Evolutionary conservation across 2,888 invertebrate species (phyloP).

Genomic region (Masnerella sp.): DNA sequence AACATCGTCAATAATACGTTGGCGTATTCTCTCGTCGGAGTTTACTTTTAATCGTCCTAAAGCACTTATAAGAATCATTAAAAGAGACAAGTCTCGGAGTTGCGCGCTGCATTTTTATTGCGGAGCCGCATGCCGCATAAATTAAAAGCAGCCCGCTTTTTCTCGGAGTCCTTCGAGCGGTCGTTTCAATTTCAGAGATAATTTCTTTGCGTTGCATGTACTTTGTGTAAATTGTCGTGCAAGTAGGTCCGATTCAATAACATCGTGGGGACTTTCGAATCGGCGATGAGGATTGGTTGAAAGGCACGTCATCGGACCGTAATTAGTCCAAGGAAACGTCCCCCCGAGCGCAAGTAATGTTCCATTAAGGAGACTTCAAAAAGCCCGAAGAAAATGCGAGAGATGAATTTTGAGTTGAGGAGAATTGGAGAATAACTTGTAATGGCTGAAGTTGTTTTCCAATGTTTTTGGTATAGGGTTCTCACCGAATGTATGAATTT

Average conservation of each 20-base stretch:
- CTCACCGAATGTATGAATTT: too few species aligned
- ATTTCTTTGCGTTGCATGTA: slow-evolving; percentile 15
- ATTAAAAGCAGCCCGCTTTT: slow-evolving; percentile 6
- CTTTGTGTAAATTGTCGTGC: slow-evolving; percentile 21
- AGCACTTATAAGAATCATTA: not conserved
- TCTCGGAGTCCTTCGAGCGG: slow-evolving; percentile 10
- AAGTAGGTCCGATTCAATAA: slow-evolving; percentile 31
- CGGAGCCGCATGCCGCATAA: slow-evolving; percentile 2
- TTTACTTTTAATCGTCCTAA: slow-evolving; percentile 15
- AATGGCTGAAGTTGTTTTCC: too few species aligned
- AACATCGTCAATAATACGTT: too few species aligned
- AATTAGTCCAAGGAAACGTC: slow-evolving; percentile 51
- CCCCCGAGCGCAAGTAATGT: slow-evolving; percentile 13
- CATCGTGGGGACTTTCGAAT: slow-evolving; percentile 43
- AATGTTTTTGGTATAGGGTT: too few species aligned
- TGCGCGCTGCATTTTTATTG: slow-evolving; percentile 15
- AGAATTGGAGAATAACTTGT: too few species aligned
- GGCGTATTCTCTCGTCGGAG: not conserved
- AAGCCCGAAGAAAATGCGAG: too few species aligned
- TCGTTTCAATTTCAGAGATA: slow-evolving; percentile 12
- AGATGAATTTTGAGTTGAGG: too few species aligned
- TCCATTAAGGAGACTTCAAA: too few species aligned
- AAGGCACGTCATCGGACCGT: slow-evolving; percentile 24
- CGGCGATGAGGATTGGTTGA: slow-evolving; percentile 32
- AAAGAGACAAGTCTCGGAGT: slow-evolving; percentile 6